Base-by-base conservation (phyloP, 2,797 vertebrate genomes). In the Enteromius treurensis region DNA sequence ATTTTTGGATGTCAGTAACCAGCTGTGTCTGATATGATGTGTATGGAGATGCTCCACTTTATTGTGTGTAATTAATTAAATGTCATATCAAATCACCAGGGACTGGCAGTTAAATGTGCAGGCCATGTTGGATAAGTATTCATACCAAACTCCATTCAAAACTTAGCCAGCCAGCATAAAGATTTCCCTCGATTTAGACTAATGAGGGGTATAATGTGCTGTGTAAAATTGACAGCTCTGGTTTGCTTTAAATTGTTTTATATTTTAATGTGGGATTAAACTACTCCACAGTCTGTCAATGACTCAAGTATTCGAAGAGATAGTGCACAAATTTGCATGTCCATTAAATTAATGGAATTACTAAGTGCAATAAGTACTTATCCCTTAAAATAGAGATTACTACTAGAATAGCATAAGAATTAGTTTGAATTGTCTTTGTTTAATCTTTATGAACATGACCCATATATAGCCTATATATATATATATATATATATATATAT, bases 61-160 rank as follows among this genome's bases (percentile, higher is more conserved):
- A 49, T 68, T 77, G 51, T 77, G 42, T 77, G 49, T 62, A 58
- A 79, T 79, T 79, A 84, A 85, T 84, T 81, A 81, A 71, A 70
- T 34, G 47, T 74, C 58, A 64, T 64, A 76, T 88, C 55, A 77
- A 84, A 82, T 68, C 73, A 67, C 23, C 70, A 62, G 69, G 6
- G 32, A 53, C 37, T 87, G 45, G 11, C 42, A 51, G 34, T 42
- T 51, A 80, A 51, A n/a, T 62, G n/a, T 82, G 40, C 49, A 42
- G 40, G 32, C 53, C 49, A 83, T 77, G 23, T 23, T 6, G 15
- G 58, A 62, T 82, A 86, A 83, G 77, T 75, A 78, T 79, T 84
- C 53, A 49, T 15, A 68, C 53, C 15, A 58, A 76, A 19, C 68
- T 65, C 17, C 60, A 82, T 77, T 49, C 58, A 69, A 37, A 76